Evolutionary conservation across 2,888 invertebrate genomes (phyloP).

Genomic region (Lordiphosa andalusiaca): DNA sequence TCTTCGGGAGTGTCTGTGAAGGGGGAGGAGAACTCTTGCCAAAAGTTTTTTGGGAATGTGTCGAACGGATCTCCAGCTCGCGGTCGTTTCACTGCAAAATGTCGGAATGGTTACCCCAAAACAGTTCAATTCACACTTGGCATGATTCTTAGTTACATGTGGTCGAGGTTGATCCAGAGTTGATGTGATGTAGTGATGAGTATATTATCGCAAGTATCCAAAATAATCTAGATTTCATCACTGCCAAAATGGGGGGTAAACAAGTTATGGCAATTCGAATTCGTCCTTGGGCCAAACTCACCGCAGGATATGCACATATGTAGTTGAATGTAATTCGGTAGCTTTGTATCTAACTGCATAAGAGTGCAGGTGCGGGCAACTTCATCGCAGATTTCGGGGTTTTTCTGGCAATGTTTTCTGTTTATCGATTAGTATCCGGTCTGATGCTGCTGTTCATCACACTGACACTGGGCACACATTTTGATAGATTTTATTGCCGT

Average conservation of each 20-base stretch:
- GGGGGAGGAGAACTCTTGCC: slow-evolving; percentile 81
- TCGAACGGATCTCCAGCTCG: slow-evolving; percentile 80
- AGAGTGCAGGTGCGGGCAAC: slow-evolving; percentile 19
- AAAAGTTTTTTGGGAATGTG: slow-evolving; percentile 80
- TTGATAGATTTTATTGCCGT: slow-evolving; percentile 12
- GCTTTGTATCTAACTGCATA: slow-evolving; percentile 39
- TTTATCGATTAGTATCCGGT: slow-evolving; percentile 8
- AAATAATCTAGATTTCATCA: slow-evolving; percentile 78
- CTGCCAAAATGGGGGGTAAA: slow-evolving; percentile 46
- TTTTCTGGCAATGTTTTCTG: slow-evolving; percentile 1
- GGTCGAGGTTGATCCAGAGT: slow-evolving; percentile 75
- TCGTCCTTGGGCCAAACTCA: slow-evolving; percentile 32
- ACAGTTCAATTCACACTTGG: neutral
- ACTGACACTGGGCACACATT: neutral
- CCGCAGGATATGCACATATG: slow-evolving; percentile 66
- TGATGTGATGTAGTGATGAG: slow-evolving; percentile 76
- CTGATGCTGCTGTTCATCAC: too few relatives aligned
- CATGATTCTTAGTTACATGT: slow-evolving; percentile 66
- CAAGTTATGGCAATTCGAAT: slow-evolving; percentile 4
- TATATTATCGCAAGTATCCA: slow-evolving; percentile 79
- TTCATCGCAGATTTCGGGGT: slow-evolving; percentile 12
- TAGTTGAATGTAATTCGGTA: slow-evolving; percentile 42
- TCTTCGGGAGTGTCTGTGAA: slow-evolving; percentile 80
- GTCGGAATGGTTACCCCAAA: neutral
- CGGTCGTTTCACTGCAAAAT: slow-evolving; percentile 77